phyloP scores from a whole-genome alignment of 2,797 vertebrate species.

The Chiroxiphia lanceolata region DNA sequence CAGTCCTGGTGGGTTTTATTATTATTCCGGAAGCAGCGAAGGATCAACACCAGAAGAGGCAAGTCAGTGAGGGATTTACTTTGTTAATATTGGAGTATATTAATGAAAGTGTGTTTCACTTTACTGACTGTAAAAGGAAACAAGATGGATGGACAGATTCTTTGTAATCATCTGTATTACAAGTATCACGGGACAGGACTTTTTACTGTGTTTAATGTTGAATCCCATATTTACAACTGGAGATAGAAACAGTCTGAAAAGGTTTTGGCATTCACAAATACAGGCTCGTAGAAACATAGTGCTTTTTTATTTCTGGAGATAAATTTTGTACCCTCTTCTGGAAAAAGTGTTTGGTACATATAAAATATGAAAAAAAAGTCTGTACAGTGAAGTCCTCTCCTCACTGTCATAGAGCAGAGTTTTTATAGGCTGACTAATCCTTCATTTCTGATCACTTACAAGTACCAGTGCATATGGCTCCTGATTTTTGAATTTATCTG shows the following conservation, averaged over 20 bases:
- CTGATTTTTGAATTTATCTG: background rate
- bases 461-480: background rate
- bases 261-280: background rate
- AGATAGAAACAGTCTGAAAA: background rate
- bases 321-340: conserved; percentile 69
- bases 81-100: background rate
- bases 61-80: background rate
- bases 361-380: accelerated
- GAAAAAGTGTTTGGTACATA: conserved; percentile 19
- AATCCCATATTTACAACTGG: background rate
- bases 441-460: background rate
- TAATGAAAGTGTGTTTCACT: background rate
- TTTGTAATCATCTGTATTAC: background rate
- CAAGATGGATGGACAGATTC: background rate
- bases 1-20: background rate
- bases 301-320: background rate
- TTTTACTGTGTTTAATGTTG: background rate
- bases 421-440: background rate
- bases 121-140: background rate
- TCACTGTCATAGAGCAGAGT: background rate
- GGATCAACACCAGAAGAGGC: background rate
- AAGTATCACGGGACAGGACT: background rate
- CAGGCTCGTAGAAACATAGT: background rate
- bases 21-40: background rate
- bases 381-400: background rate